phyloP scores from a whole-genome alignment of 2,113 vertebrate species.

The Nymphicus hollandicus region DNA sequence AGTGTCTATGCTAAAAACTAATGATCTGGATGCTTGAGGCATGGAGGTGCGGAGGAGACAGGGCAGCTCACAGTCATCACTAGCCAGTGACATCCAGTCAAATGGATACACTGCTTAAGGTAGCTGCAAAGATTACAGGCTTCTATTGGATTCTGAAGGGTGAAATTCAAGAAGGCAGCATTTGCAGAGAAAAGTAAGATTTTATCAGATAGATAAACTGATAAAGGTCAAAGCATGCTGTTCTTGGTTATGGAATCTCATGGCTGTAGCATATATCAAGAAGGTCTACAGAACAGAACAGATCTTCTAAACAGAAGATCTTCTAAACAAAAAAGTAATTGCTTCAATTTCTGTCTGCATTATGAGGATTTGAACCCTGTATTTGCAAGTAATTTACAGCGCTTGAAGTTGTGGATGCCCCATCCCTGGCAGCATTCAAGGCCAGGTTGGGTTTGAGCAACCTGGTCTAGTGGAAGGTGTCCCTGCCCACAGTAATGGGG shows the following conservation, averaged over 20 bases:
- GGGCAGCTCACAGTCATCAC: background rate
- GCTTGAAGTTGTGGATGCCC: background rate
- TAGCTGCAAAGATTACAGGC: background rate
- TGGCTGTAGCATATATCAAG: background rate
- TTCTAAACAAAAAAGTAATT: background rate
- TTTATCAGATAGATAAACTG: background rate
- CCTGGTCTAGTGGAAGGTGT: background rate
- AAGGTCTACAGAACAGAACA: background rate
- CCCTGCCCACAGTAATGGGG: background rate
- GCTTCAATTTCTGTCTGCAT: background rate
- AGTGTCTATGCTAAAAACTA: background rate
- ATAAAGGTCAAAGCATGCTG: background rate
- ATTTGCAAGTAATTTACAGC: background rate
- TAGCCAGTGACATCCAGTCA: background rate
- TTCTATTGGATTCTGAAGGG: background rate
- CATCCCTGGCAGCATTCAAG: background rate
- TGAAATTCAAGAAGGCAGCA: background rate
- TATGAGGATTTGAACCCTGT: background rate
- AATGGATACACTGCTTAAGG: background rate
- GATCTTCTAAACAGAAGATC: background rate
- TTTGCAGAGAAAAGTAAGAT: background rate
- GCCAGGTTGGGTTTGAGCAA: background rate
- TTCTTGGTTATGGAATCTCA: background rate
- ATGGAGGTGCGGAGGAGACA: background rate
- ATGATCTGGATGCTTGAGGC: background rate